Base-by-base conservation (phyloP, 2,888 invertebrate species). In the Plusia festucae region DNA sequence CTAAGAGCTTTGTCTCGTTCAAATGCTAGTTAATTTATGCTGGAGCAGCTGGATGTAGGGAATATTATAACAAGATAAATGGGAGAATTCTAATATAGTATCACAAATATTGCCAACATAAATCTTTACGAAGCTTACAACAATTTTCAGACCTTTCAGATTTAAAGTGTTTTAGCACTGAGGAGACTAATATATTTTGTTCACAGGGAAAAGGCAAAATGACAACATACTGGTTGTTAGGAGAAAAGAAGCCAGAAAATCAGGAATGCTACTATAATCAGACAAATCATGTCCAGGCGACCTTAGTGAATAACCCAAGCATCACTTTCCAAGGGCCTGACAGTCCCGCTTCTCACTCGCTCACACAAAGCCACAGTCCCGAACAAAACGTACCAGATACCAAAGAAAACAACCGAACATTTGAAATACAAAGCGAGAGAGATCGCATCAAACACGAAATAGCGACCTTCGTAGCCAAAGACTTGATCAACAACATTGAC, bases 221-320 rank as follows among this genome's bases (percentile, higher is more conserved):
- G 97, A 96, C 96, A 34, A 98, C 98, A 0, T 98, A 98, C 86
- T 99, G 98, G 98, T 91, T 98, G 62, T 94, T 97, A 44, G 98
- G 98, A 15, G 98, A 98, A 84, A 96, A 96, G 82, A 89, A 70
- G 22, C 72, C 85, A 5, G 73, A 68, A 53, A 82, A 84, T 49
- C 81, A 87, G 20, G 76, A 82, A 15, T 79, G 78, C 13, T 72
- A 82, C 15, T 82, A 86, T 13, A 85, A 84, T 44, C 77, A 81
- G 66, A 80, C 81, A 1, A 89, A 87, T 53, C 73, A 86, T 49
- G 73, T 69, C 6, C 88, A 88, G 64, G 83, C 76, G 18, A 80
- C 81, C 18, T 65, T 83, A 34, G 85, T 85, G 2, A 91, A 82
- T 67, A 92, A 94, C 55, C 94, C 95, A 0, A 94, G 94, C 74